Evolutionary conservation across 2,797 vertebrate genomes (phyloP).

Genomic region (Chelon labrosus): DNA sequence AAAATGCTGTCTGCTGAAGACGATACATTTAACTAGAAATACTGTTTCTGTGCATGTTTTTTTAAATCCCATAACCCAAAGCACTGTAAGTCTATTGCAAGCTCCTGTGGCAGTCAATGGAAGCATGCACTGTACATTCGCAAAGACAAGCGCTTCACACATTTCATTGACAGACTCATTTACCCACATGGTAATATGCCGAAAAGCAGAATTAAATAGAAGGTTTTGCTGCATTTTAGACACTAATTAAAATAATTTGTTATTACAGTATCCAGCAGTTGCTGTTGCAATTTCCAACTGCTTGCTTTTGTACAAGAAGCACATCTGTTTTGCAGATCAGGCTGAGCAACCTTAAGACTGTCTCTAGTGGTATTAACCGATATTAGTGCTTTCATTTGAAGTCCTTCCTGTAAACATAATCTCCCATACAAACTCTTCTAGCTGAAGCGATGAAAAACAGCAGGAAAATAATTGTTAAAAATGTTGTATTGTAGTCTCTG

Average conservation of each 20-base stretch:
- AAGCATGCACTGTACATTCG: background rate
- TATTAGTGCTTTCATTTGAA: slow-evolving; percentile 13
- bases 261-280: background rate
- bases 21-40: slow-evolving; percentile 10
- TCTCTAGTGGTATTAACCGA: slow-evolving; percentile 16
- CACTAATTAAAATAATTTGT: background rate
- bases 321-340: slow-evolving; percentile 40
- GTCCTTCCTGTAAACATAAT: slow-evolving; percentile 8
- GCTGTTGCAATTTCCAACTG: background rate
- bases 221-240: slow-evolving; percentile 2
- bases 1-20: slow-evolving; percentile 19
- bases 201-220: background rate
- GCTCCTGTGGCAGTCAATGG: background rate
- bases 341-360: slow-evolving; percentile 9
- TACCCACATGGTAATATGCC: background rate
- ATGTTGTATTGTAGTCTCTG: background rate
- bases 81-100: background rate
- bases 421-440: background rate
- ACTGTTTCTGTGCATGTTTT: slow-evolving; percentile 11
- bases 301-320: slow-evolving; percentile 3
- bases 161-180: background rate
- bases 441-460: background rate
- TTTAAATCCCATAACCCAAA: background rate
- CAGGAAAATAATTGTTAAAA: background rate
- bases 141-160: no score